Evolutionary conservation across 2,888 invertebrate genomes (phyloP).

Genomic region (Neuroscelio doddi): DNA sequence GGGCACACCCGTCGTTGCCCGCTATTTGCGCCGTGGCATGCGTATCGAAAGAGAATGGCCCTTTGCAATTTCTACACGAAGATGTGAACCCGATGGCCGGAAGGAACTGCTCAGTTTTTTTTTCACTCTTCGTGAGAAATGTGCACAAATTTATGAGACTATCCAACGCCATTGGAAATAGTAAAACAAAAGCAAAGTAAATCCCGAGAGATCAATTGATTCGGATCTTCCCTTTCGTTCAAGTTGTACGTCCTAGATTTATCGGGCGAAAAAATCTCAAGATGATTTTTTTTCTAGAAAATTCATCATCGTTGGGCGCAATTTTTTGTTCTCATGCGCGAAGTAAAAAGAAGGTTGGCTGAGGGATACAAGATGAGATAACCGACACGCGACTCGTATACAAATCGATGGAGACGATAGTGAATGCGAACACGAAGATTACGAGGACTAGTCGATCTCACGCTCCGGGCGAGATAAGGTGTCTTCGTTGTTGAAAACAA

Average conservation of each 20-base stretch:
- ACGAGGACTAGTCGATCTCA: constrained; percentile 38
- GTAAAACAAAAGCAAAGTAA: no score
- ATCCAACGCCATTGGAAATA: no score
- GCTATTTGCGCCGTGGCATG: constrained; percentile 47
- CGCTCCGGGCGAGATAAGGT: constrained; percentile 38
- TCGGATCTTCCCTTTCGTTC: no score
- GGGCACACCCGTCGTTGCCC: constrained; percentile 41
- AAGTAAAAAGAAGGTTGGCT: constrained; percentile 9
- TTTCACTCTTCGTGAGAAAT: no score
- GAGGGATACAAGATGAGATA: constrained; percentile 29
- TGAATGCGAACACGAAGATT: constrained; percentile 41
- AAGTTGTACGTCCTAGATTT: no score
- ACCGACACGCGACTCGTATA: constrained; percentile 42
- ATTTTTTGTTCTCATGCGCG: neutral
- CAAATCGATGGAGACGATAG: constrained; percentile 38
- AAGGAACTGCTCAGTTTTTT: no score
- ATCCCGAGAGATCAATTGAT: no score
- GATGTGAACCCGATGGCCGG: constrained; percentile 33
- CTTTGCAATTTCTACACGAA: constrained; percentile 4
- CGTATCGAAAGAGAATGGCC: constrained; percentile 43
- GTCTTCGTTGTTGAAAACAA: constrained; percentile 17
- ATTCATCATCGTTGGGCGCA: no score
- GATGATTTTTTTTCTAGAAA: no score
- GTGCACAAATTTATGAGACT: no score
- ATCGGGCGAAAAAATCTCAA: no score